Evolutionary conservation across 2,113 vertebrate species (phyloP).

Genomic region (Axis porcinus): DNA sequence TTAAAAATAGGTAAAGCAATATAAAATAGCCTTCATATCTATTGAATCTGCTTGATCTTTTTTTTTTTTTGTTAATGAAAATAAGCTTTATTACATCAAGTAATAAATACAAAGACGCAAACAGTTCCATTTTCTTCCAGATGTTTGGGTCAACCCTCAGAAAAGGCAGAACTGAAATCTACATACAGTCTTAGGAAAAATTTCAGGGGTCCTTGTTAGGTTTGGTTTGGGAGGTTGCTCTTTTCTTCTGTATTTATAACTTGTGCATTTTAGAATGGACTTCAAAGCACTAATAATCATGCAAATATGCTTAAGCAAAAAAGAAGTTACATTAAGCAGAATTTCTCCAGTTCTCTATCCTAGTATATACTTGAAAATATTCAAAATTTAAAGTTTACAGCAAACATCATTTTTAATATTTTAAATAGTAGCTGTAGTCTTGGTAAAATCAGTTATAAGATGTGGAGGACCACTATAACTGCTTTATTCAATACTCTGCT

Average conservation of each 20-base stretch:
- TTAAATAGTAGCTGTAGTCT: background rate
- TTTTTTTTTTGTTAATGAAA: slow-evolving; percentile 98
- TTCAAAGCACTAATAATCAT: slow-evolving; percentile 84
- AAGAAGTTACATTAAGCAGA: slow-evolving; percentile 67
- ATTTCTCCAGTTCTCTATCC: background rate
- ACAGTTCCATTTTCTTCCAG: slow-evolving; percentile 84
- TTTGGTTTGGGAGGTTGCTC: slow-evolving; percentile 74
- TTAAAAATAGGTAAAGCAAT: background rate
- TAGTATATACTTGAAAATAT: background rate
- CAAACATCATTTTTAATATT: background rate
- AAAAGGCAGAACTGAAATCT: slow-evolving; percentile 78
- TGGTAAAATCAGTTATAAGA: background rate
- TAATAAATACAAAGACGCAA: slow-evolving; percentile 99
- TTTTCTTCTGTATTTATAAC: slow-evolving; percentile 86
- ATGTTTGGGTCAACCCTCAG: slow-evolving; percentile 77
- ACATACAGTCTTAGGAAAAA: slow-evolving; percentile 75
- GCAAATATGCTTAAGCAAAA: slow-evolving; percentile 80
- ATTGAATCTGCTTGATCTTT: background rate
- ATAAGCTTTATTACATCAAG: slow-evolving; percentile 99
- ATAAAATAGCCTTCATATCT: background rate
- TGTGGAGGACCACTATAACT: background rate
- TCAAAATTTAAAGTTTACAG: background rate
- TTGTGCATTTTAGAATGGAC: slow-evolving; percentile 86
- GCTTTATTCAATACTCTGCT: background rate
- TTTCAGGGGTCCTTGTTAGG: slow-evolving; percentile 65